A percentile compares a stretch with the other conserved stretches of the same genome.
These are phyloP conservation scores for Drosophila melanica DNA, from an alignment of 1,140 invertebrate genomes.

Conservation along the genomic window DNA sequence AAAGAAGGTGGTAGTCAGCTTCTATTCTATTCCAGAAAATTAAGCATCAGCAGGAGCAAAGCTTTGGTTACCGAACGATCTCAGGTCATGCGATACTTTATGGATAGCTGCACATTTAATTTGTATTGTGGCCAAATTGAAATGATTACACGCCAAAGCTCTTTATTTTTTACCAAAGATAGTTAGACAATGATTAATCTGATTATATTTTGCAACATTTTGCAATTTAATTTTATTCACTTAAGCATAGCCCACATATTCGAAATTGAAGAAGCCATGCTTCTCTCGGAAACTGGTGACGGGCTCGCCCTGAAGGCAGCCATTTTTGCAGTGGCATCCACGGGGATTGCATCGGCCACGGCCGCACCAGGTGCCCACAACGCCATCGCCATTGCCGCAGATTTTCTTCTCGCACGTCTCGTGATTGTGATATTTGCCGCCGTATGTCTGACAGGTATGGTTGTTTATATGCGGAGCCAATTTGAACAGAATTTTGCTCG, in stretches of 20 bases:
- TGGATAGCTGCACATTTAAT: slow-evolving; percentile 46
- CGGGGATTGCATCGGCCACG: slow-evolving; percentile 39
- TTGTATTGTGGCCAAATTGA: slow-evolving; percentile 27
- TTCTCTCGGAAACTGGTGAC: slow-evolving; percentile 32
- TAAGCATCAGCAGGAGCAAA: slow-evolving; percentile 7
- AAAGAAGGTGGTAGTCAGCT: slow-evolving; percentile 6
- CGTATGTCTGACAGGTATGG: slow-evolving; percentile 28
- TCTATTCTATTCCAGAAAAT: not conserved
- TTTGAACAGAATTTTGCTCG: slow-evolving; percentile 34
- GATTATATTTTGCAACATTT: slow-evolving; percentile 8
- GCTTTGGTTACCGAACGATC: slow-evolving; percentile 7
- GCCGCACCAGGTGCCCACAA: slow-evolving; percentile 43
- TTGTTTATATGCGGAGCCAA: slow-evolving; percentile 5
- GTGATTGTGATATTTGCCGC: slow-evolving; percentile 30
- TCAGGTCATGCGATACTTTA: slow-evolving; percentile 42
- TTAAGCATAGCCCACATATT: slow-evolving; percentile 33
- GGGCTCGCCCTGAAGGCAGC: slow-evolving; percentile 38
- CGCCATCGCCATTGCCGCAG: slow-evolving; percentile 37
- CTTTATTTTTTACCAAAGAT: not conserved
- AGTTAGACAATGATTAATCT: slow-evolving; percentile 9
- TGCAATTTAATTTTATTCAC: not conserved
- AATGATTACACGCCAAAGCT: slow-evolving; percentile 19
- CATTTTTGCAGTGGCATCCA: slow-evolving; percentile 39
- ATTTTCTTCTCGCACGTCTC: slow-evolving; percentile 40
- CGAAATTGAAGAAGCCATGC: slow-evolving; percentile 40